These are phyloP conservation scores for Grapholita molesta DNA, from an alignment of 1,140 invertebrate genomes.

Conservation along the genomic window DNA sequence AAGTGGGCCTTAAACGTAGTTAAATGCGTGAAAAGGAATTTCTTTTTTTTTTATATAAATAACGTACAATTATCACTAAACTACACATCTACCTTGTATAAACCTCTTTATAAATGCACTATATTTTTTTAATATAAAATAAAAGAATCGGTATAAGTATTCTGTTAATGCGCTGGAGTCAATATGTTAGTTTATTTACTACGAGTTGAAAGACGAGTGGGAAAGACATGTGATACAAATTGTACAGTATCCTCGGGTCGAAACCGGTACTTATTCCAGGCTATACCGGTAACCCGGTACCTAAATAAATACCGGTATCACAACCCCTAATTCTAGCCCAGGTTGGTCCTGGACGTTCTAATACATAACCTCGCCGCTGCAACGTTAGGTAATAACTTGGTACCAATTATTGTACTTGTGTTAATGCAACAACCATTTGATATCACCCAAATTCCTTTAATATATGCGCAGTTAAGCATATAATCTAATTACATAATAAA, in stretches of 20 bases:
- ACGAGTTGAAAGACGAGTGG: conserved; percentile 22
- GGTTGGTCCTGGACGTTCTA: not conserved
- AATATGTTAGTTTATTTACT: not conserved
- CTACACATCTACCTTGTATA: conserved; percentile 75
- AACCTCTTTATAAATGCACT: conserved; percentile 73
- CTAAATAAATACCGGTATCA: too few relatives aligned
- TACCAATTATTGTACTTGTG: conserved; percentile 7
- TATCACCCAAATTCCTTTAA: conserved; percentile 74
- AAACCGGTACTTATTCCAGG: too few relatives aligned
- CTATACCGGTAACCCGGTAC: too few relatives aligned
- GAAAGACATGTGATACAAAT: conserved; percentile 16
- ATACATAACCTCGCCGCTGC: not conserved
- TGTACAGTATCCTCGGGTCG: not conserved
- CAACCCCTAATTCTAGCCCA: too few relatives aligned
- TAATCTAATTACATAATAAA: conserved; percentile 43
- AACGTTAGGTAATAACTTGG: not conserved
- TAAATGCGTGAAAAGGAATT: conserved; percentile 51
- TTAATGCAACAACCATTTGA: conserved; percentile 57
- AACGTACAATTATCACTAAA: conserved; percentile 65
- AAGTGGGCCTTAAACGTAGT: conserved; percentile 55
- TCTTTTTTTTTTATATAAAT: conserved; percentile 42
- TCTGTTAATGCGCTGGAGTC: conserved; percentile 19
- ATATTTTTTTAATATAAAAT: conserved; percentile 40
- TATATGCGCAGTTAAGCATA: conserved; percentile 57
- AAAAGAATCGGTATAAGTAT: conserved; percentile 21